Base-by-base conservation (phyloP, 1,140 invertebrate species). In the Neuroterus valhalla region DNA sequence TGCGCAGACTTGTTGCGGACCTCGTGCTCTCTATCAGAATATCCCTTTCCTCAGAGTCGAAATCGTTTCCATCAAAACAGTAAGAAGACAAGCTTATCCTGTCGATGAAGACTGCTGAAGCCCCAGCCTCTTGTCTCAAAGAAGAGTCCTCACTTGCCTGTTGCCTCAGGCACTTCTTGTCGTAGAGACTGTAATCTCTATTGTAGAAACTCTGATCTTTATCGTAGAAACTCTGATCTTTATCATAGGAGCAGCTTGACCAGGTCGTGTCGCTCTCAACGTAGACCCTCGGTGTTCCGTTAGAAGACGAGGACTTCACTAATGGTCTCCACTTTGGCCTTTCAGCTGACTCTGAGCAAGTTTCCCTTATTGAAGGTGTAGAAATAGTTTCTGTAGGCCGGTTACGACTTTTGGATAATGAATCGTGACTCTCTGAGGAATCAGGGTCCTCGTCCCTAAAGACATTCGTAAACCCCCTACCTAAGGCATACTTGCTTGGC, bases 11-110 rank as follows among this genome's bases (percentile, higher is more conserved):
- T 62, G 82, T 79, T 1, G 83, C 79, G 0, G 80, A 84, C 21
- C 75, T 72, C 0, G 52, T 46, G 0, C 52, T 79, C 70, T 86
- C 86, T 11, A 87, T 84, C 46, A 87, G 48, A 12, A 84, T 81
- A 74, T 86, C 85, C 15, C 81, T 80, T 48, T 86, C 85, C 45
- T 87, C 85, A 8, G 83, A 84, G 1, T 84, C 86, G 66, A 86
- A 68, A 1, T 80, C 79, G 70, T 81, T 84, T n/a, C 85, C 84
- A n/a, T 87, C 82, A 8, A 80, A 85, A 17, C 85, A 81, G 3
- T 87, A 85, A 0, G 85, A 87, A 1, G 85, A 86, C 0, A 83
- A 69, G 12, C 82, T 86, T 23, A 83, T 74, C 8, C 78, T 45
- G 12, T 46, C 45, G 19, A 68, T 68, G 4, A 45, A 12, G 5